Percentiles rank a stretch among this genome's conserved stretches.
Evolutionary conservation across 2,888 invertebrate genomes (phyloP).

Genomic region (Mythimna vitellina): DNA sequence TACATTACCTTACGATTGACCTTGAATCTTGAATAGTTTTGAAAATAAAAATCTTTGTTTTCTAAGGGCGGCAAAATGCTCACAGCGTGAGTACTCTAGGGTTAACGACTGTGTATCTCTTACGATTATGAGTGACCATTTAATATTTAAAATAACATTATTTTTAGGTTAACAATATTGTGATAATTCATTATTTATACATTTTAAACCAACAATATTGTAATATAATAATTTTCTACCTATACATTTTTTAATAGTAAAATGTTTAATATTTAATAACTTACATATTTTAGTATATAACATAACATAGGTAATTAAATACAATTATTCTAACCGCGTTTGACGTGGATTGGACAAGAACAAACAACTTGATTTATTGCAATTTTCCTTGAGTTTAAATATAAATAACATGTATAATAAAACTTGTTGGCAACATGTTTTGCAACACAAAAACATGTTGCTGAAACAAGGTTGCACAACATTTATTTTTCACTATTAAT

Average conservation of each 20-base stretch:
- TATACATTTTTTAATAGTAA: slow-evolving; percentile 21
- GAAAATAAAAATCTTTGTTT: no score
- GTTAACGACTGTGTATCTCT: no score
- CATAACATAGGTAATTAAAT: slow-evolving; percentile 17
- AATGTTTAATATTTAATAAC: slow-evolving; percentile 29
- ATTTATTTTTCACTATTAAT: not conserved
- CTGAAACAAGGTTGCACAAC: not conserved
- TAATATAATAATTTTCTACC: not conserved
- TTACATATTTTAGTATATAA: slow-evolving; percentile 18
- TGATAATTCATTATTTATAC: slow-evolving; percentile 15
- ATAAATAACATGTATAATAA: slow-evolving; percentile 12
- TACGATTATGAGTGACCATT: not conserved
- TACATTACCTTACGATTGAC: no score
- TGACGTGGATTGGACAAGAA: slow-evolving; percentile 22
- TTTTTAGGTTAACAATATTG: slow-evolving; percentile 25
- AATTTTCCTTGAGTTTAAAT: not conserved
- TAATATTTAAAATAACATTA: slow-evolving; percentile 2
- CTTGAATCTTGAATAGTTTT: no score
- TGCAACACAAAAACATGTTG: not conserved
- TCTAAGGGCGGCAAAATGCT: no score
- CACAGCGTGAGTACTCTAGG: no score
- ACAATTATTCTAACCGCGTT: slow-evolving; percentile 33
- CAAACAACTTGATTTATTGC: slow-evolving; percentile 35
- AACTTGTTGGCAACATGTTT: slow-evolving; percentile 3
- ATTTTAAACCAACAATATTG: slow-evolving; percentile 1